Base-by-base conservation (phyloP, 2,113 vertebrate species). In the Dipodomys ordii region DNA sequence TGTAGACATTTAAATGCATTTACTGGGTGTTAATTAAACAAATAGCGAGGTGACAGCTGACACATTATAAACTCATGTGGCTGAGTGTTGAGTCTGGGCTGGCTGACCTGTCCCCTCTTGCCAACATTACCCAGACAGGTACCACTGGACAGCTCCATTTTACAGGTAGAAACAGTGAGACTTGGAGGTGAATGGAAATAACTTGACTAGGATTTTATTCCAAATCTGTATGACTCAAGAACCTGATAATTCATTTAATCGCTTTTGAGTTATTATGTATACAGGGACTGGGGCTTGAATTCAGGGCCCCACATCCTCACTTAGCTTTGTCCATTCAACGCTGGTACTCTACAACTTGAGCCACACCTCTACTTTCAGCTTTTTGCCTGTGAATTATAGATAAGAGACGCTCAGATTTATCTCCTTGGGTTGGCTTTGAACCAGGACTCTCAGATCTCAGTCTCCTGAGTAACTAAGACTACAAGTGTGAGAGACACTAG, bases 171-270 rank as follows among this genome's bases (percentile, higher is more conserved):
- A 39, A 73, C 53, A 39, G 28, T 64, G 35, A 88, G 57, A 69
- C 25, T 32, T 53, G 15, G 80, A 77, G 30, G 39, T 93, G 39
- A 60, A 76, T 83, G 46, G 53, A 87, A 87, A 39, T 84, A 88
- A 30, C 39, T 78, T 88, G 60, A 7, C 86, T 35, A 87, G 39
- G 22, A 81, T 91, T 93, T 86, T 67, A 76, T 92, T 93, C 28
- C 9, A n/a, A 65, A 81, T 83, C 60, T 91, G 12, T 69, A 64
- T 87, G 32, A 53, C 32, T 67, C 18, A 30, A 82, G 84, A 93
- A 30, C 20, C 32, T 28, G 71, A 49, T 86, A 93, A 92, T 27
- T 53, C 25, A 79, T 28, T 87, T 49, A 49, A 49, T 49, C 10
- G 4, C 12, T 49, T 49, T 49, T 49, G 49, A 12, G 49, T 49